A percentile compares a stretch with the other conserved stretches of the same genome.
Conservation (phyloP, 2,797 vertebrate species). For the Propithecus perrieri region DNA sequence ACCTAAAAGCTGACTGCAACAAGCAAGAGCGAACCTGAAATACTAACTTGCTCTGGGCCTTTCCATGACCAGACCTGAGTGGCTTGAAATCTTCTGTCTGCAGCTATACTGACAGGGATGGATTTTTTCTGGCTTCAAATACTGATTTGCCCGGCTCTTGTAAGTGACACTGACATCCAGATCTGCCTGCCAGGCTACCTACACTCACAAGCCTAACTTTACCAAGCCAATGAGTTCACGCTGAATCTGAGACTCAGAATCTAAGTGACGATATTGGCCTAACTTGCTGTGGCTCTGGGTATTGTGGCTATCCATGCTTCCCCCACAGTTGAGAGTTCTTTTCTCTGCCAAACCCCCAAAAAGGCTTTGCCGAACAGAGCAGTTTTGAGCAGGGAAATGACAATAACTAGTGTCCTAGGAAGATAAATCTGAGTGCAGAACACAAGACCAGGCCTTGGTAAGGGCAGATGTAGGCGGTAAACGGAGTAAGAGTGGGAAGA, state of each 20-base stretch:
- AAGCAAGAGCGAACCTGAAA: neutral
- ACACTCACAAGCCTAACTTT: neutral
- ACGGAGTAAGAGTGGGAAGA: neutral
- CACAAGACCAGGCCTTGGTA: neutral
- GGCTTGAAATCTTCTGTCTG: neutral
- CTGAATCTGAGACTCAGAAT: neutral
- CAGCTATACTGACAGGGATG: neutral
- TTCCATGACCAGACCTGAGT: neutral
- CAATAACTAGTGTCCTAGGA: neutral
- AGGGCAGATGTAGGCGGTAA: neutral
- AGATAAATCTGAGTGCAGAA: neutral
- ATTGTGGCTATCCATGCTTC: neutral
- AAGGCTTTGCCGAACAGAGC: neutral
- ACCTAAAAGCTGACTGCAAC: neutral
- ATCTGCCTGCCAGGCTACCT: neutral
- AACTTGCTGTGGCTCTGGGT: neutral
- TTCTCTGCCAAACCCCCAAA: neutral
- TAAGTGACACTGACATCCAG: neutral
- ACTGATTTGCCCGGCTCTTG: neutral
- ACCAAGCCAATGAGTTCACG: neutral
- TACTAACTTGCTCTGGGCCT: neutral
- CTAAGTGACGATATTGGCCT: neutral
- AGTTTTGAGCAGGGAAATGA: neutral
- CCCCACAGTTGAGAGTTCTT: neutral
- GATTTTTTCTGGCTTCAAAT: slow-evolving; percentile 8